Conservation (phyloP, 1,140 invertebrate species). For the Plutomurus gul region DNA sequence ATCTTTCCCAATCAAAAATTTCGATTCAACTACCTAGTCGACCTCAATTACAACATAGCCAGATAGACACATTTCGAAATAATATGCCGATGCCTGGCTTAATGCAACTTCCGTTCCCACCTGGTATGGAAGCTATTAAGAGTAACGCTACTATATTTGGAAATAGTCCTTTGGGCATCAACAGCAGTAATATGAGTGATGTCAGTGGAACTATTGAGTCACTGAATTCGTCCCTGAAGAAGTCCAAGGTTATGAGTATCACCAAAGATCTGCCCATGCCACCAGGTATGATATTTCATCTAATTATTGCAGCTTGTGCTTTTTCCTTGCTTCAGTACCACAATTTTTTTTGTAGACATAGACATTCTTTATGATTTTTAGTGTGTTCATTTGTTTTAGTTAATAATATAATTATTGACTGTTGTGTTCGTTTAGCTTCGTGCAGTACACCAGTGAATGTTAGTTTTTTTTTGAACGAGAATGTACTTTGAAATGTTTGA, state of each 20-base stretch:
- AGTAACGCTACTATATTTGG: slow-evolving; percentile 32
- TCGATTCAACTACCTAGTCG: slow-evolving; percentile 3
- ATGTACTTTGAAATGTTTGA: too few relatives aligned
- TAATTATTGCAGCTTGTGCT: background rate
- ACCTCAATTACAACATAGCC: slow-evolving; percentile 46
- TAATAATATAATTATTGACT: too few relatives aligned
- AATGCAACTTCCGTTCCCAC: slow-evolving; percentile 78
- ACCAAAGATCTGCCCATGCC: slow-evolving; percentile 89
- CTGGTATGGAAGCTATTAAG: slow-evolving; percentile 79
- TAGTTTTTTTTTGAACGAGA: too few relatives aligned
- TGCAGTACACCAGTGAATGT: too few relatives aligned
- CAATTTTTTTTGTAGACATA: too few relatives aligned
- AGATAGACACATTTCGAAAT: background rate
- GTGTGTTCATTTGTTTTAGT: too few relatives aligned
- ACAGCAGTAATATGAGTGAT: slow-evolving; percentile 37
- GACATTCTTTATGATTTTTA: too few relatives aligned
- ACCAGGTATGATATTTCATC: slow-evolving; percentile 66
- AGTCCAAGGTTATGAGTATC: slow-evolving; percentile 42
- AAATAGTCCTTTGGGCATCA: background rate
- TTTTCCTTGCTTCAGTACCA: too few relatives aligned
- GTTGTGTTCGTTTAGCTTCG: too few relatives aligned
- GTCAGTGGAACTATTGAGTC: background rate
- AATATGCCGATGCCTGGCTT: slow-evolving; percentile 58
- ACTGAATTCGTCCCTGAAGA: background rate
- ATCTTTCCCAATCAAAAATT: background rate